Conservation (phyloP, 2,797 vertebrate species). For the Sorex maritimensis region DNA sequence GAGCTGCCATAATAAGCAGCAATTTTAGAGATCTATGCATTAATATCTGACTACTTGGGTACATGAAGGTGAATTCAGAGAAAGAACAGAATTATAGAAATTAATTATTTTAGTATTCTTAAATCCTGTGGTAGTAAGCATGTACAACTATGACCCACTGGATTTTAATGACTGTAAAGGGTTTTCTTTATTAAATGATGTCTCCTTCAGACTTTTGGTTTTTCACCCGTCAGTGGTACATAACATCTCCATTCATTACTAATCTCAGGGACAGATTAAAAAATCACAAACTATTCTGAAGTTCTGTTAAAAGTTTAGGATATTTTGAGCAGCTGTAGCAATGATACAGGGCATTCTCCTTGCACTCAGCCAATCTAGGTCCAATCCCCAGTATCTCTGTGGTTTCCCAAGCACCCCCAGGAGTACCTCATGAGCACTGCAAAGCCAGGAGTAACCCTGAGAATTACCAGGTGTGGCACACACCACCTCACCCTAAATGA, state of each 20-base stretch:
- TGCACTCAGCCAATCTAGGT: too few species aligned
- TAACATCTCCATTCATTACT: constrained; percentile 20
- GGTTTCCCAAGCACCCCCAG: too few species aligned
- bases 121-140: not conserved
- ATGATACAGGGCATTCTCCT: too few species aligned
- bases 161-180: not conserved
- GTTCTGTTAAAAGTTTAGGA: not conserved
- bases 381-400: too few species aligned
- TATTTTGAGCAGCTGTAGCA: too few species aligned
- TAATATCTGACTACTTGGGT: not conserved
- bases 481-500: too few species aligned
- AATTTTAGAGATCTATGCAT: not conserved
- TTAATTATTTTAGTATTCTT: constrained; percentile 10
- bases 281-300: not conserved
- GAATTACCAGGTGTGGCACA: too few species aligned
- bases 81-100: not conserved
- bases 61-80: not conserved
- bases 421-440: too few species aligned
- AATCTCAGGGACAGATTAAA: constrained; percentile 21
- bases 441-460: too few species aligned
- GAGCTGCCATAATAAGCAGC: not conserved
- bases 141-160: not conserved
- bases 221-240: not conserved
- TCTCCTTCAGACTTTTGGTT: not conserved
- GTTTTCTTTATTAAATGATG: constrained; percentile 12